Conservation (phyloP, 2,797 vertebrate species). For the Lemur catta region DNA sequence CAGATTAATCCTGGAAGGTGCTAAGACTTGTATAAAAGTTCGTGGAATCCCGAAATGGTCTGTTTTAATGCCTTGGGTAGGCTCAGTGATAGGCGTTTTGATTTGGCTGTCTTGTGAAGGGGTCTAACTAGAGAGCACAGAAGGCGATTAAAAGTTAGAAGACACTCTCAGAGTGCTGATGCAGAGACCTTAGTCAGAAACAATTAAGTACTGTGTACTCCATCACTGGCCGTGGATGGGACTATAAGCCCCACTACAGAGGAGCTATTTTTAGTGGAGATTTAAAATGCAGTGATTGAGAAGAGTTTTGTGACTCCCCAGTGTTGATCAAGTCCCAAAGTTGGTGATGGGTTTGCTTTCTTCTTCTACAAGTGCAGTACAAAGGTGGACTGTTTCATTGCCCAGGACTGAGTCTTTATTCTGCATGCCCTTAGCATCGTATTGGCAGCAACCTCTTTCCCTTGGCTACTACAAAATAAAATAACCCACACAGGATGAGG, state of each 20-base stretch:
- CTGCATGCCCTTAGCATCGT: conserved; percentile 33
- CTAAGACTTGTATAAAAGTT: conserved; percentile 70
- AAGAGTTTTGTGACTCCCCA: conserved; percentile 54
- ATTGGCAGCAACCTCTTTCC: conserved; percentile 64
- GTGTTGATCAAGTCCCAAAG: conserved; percentile 58
- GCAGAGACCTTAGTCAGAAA: conserved; percentile 19
- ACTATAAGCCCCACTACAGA: conserved; percentile 67
- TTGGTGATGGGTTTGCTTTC: conserved; percentile 52
- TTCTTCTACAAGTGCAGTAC: conserved; percentile 44
- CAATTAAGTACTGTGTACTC: conserved; percentile 58
- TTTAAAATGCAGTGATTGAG: conserved; percentile 65
- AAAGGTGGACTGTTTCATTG: conserved; percentile 68
- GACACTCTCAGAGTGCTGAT: conserved; percentile 19
- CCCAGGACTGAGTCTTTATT: conserved; percentile 57
- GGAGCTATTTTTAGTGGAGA: conserved; percentile 61
- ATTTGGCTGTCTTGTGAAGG: neutral
- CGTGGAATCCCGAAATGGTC: neutral
- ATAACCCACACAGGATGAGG: conserved; percentile 39
- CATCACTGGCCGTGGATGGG: conserved; percentile 51
- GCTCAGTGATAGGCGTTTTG: neutral
- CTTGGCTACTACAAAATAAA: conserved; percentile 63
- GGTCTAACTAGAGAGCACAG: neutral
- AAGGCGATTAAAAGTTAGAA: conserved; percentile 63
- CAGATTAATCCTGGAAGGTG: neutral
- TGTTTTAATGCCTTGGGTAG: neutral